phyloP scores from a whole-genome alignment of 2,888 invertebrate genomes.

The Eudasyphora cyanicolor region DNA sequence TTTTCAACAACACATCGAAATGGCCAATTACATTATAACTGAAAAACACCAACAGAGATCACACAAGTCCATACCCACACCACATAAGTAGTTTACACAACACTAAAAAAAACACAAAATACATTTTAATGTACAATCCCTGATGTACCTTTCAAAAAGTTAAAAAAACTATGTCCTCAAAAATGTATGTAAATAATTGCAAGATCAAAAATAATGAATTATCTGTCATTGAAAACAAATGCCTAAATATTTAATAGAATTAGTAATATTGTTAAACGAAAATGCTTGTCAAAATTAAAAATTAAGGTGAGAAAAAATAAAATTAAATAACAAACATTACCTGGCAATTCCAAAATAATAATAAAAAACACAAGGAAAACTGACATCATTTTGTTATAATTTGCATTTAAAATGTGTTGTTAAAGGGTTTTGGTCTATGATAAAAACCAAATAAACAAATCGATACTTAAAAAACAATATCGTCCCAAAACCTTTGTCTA shows the following conservation, averaged over 20 bases:
- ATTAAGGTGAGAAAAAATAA: slow-evolving; percentile 12
- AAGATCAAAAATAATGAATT: neutral
- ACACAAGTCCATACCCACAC: neutral
- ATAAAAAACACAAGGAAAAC: slow-evolving; percentile 4
- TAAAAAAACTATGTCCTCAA: neutral
- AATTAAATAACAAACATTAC: neutral
- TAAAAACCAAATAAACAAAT: slow-evolving; percentile 19
- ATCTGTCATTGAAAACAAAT: neutral
- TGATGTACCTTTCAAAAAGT: slow-evolving; percentile 54
- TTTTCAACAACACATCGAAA: slow-evolving; percentile 11
- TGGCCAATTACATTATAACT: slow-evolving; percentile 10
- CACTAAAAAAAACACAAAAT: slow-evolving; percentile 28
- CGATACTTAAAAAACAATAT: too few species aligned
- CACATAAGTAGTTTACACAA: neutral
- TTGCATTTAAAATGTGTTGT: slow-evolving; percentile 64
- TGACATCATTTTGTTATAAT: slow-evolving; percentile 47
- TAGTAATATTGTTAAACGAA: slow-evolving; percentile 32
- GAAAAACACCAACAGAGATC: neutral
- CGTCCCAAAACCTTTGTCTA: slow-evolving; percentile 31
- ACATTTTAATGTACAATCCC: slow-evolving; percentile 58
- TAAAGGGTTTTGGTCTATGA: slow-evolving; percentile 44
- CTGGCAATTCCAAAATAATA: slow-evolving; percentile 3
- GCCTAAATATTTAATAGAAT: neutral
- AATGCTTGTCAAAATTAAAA: slow-evolving; percentile 38
- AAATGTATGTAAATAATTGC: slow-evolving; percentile 25